These are phyloP conservation scores for Sylvia atricapilla DNA, from an alignment of 2,113 vertebrate species.

Conservation along the genomic window DNA sequence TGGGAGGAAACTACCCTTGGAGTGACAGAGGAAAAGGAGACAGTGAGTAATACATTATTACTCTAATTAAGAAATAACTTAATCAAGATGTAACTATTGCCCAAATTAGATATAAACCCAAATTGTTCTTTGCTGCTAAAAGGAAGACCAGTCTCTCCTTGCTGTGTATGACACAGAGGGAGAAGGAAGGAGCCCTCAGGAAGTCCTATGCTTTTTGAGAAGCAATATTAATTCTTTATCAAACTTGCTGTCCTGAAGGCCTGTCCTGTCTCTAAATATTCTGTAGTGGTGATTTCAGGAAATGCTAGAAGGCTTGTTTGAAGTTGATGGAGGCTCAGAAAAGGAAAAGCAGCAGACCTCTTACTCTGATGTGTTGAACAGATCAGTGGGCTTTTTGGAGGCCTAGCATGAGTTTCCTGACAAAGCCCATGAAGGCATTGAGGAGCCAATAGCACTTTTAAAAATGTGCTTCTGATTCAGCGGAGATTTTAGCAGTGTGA, in stretches of 20 bases:
- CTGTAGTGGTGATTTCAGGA: not conserved
- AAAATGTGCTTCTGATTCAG: not conserved
- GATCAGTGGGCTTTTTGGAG: not conserved
- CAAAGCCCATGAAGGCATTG: not conserved
- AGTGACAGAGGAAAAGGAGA: not conserved
- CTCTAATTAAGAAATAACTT: conserved; percentile 2
- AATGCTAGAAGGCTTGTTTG: not conserved
- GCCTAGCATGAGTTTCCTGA: not conserved
- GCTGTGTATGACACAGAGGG: not conserved
- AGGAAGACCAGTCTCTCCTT: not conserved
- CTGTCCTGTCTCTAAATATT: not conserved
- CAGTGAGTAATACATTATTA: not conserved
- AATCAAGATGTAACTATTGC: not conserved
- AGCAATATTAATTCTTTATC: not conserved
- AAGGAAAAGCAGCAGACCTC: not conserved
- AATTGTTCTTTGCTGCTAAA: not conserved
- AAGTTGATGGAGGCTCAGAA: not conserved
- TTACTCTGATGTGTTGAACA: not conserved
- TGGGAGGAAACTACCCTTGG: not conserved
- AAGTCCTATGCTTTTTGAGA: not conserved
- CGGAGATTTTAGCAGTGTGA: not conserved
- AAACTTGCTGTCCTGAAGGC: not conserved
- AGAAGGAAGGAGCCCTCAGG: not conserved
- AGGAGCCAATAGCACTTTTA: not conserved
- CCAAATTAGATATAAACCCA: not conserved